Base-by-base conservation (phyloP, 2,797 vertebrate genomes). In the Chaetophractus vellerosus region DNA sequence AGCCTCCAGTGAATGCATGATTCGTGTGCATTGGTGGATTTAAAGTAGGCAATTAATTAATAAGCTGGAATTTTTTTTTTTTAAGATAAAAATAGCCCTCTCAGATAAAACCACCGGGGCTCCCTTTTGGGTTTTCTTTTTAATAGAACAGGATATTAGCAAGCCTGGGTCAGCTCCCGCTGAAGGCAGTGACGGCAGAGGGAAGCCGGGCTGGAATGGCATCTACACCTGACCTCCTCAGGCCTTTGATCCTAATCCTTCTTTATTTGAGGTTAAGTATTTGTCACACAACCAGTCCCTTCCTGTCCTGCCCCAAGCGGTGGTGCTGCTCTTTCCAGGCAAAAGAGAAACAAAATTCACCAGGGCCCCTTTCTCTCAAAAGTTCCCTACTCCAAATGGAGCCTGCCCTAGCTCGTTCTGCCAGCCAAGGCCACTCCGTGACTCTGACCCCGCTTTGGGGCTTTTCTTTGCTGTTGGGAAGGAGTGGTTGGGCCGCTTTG, bases 101-200 rank as follows among this genome's bases (percentile, higher is more conserved):
- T 59, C 36, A 3, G 9, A 76, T 95, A 59, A 96, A 90, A 86
- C 78, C 63, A 63, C 74, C 23, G 26, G 66, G 61, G 69, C 71
- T 96, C 97, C 93, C 94, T 94, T 94, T 92, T 26, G 41, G n/a
- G 38, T 90, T 87, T 94, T 74, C 86, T 95, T 91, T 91, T 96
- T 90, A 94, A 76, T 92, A 92, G 93, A 94, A 68, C 90, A 63
- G 84, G 92, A 63, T 91, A 74, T 69, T n/a, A 23, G 75, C n/a
- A 63, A 36, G 28, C 66, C 36, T 9, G 15, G 5, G 28, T 64
- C 10, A 41, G 36, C 33, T 74, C 76, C n/a, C 63, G 48, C 33
- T 59, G 63, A 69, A 88, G 66, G 79, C 31, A 9, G 80, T 5
- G 66, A 48, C 36, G 71, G 75, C 55, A 24, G 24, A 71, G 33